Conservation (phyloP, 2,888 invertebrate species). For the Drosophila melanocephala region DNA sequence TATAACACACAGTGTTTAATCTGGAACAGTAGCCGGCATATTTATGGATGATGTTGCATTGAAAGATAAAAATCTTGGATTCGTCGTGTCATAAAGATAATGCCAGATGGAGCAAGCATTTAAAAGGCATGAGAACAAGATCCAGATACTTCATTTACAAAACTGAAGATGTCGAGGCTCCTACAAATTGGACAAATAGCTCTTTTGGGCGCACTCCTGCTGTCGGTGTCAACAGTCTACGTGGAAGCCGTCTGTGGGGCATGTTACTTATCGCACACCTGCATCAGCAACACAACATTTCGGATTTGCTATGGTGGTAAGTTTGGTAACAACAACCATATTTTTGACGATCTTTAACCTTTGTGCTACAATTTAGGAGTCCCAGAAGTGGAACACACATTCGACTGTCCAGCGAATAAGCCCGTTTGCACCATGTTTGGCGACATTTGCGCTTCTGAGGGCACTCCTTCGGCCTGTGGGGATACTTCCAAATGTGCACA, state of each 20-base stretch:
- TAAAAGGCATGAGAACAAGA: slow-evolving; percentile 55
- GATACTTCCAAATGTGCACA: slow-evolving; percentile 58
- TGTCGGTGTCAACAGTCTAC: slow-evolving; percentile 11
- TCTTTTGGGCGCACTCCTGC: slow-evolving; percentile 32
- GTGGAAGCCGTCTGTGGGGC: slow-evolving; percentile 65
- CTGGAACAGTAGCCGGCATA: slow-evolving; percentile 48
- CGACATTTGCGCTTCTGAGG: slow-evolving; percentile 45
- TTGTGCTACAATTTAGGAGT: slow-evolving; percentile 33
- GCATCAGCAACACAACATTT: slow-evolving; percentile 56
- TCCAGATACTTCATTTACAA: slow-evolving; percentile 41
- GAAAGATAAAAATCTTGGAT: slow-evolving; percentile 54
- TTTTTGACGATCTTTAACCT: neutral
- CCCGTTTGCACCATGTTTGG: slow-evolving; percentile 65
- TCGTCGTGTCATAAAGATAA: slow-evolving; percentile 60
- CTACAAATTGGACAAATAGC: slow-evolving; percentile 19
- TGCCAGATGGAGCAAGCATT: slow-evolving; percentile 35
- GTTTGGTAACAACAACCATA: slow-evolving; percentile 1
- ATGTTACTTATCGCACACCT: slow-evolving; percentile 68
- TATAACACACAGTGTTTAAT: slow-evolving; percentile 21
- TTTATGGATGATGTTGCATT: slow-evolving; percentile 62
- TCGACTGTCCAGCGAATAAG: slow-evolving; percentile 43
- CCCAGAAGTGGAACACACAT: slow-evolving; percentile 16
- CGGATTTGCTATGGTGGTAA: slow-evolving; percentile 69
- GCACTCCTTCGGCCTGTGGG: slow-evolving; percentile 49
- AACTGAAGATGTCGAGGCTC: slow-evolving; percentile 49